These are phyloP conservation scores for Pionites leucogaster DNA, from an alignment of 2,113 vertebrate genomes.

Conservation along the genomic window DNA sequence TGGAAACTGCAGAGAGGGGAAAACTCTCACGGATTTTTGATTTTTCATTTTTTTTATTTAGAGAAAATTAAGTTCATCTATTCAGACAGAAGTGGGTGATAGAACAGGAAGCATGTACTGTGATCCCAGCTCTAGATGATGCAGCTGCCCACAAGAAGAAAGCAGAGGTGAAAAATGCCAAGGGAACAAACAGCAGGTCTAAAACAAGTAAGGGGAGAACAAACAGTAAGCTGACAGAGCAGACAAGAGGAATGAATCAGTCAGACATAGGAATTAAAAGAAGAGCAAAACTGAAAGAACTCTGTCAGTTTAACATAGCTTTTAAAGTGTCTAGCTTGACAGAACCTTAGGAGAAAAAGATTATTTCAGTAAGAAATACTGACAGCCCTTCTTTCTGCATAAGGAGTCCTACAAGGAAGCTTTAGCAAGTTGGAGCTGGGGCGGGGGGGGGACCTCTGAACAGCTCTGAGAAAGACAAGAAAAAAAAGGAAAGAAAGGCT, in stretches of 20 bases:
- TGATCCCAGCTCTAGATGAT: not conserved
- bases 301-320: not conserved
- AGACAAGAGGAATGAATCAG: conserved; percentile 19
- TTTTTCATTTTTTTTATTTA: not conserved
- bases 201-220: not conserved
- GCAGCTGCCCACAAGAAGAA: not conserved
- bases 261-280: not conserved
- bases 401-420: not conserved
- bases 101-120: not conserved
- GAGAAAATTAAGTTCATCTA: not conserved
- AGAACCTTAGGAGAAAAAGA: not conserved
- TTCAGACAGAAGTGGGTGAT: not conserved
- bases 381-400: not conserved
- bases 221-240: conserved; percentile 3
- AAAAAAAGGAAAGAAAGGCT: not conserved
- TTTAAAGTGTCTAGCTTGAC: not conserved
- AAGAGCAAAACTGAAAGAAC: not conserved
- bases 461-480: not conserved
- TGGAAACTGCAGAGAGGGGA: not conserved
- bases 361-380: not conserved
- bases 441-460: not conserved
- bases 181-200: not conserved
- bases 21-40: not conserved
- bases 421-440: not conserved
- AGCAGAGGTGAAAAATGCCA: not conserved